phyloP scores from a whole-genome alignment of 2,113 vertebrate genomes.

The Siphamia tubifer region DNA sequence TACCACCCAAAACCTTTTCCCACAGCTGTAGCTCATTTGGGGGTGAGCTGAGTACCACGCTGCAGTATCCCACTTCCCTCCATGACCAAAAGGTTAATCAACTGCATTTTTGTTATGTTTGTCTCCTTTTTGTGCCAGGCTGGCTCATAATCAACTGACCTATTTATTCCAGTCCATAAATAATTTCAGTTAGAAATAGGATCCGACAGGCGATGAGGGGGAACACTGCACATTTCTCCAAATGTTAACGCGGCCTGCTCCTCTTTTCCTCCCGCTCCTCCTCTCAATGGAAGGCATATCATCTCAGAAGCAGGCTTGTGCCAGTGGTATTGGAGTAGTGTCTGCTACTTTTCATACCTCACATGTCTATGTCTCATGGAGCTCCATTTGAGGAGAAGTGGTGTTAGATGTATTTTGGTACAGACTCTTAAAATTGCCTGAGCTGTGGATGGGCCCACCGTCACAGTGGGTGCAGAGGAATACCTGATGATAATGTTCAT shows the following conservation, averaged over 20 bases:
- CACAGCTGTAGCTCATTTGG: conserved; percentile 28
- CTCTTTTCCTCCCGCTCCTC: not conserved
- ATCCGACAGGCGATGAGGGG: conserved; percentile 29
- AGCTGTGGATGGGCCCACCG: not conserved
- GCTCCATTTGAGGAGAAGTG: conserved; percentile 13
- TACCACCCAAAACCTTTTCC: conserved; percentile 1
- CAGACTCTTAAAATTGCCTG: not conserved
- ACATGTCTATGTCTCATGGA: not conserved
- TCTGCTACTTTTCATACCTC: not conserved
- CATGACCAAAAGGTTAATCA: conserved; percentile 36
- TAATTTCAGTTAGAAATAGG: conserved; percentile 48
- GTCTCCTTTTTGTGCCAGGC: conserved; percentile 34
- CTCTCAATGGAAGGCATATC: conserved; percentile 6
- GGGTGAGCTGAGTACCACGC: not conserved
- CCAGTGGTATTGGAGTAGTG: not conserved
- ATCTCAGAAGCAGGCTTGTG: not conserved
- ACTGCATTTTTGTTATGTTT: conserved; percentile 36
- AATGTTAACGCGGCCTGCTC: conserved; percentile 20
- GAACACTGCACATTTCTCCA: conserved; percentile 21
- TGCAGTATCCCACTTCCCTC: conserved; percentile 24
- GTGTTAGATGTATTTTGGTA: conserved; percentile 24
- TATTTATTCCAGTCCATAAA: conserved; percentile 59
- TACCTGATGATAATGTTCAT: conserved; percentile 21
- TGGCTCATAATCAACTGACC: conserved; percentile 50
- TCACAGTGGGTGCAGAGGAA: not conserved